Base-by-base conservation (phyloP, 2,797 vertebrate genomes). In the Chrysocyon brachyurus region DNA sequence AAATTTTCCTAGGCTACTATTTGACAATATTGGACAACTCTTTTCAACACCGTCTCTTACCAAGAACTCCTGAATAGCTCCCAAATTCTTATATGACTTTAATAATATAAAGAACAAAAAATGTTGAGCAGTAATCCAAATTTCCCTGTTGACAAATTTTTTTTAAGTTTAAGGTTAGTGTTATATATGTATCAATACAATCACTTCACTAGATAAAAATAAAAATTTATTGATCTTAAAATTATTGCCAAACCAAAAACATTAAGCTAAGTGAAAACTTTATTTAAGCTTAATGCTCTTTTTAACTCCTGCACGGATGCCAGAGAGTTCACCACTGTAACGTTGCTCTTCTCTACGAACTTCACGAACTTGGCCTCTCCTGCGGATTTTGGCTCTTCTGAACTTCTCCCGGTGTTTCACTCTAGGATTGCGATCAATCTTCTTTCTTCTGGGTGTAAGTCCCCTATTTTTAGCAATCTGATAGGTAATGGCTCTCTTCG, bases 391-490 rank as follows among this genome's bases (percentile, higher is more conserved):
- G 92, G 99, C 99, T 12, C 99, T 98, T 72, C 99, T 99, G 98
- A 99, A 99, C 98, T 99, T 99, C 98, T 99, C 99, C 96, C 99
- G 98, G 87, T 99, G 99, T 97, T 99, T 99, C 90, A 99, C 99
- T 98, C 99, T 98, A 77, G 99, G 99, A 97, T 99, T 99, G 3
- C 99, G 99, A 91, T 99, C 99, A 0, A 99, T 99, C 98, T 99
- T 99, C 99, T 99, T 99, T 98, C 99, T 99, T 94, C 99, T 99
- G 52, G 99, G 99, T 0, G 99, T 99, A 28, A 99, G 99, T 12
- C 99, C 99, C 98, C 99, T 99, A 97, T 99, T 99, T 98, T 99
- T 99, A 81, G 99, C 99, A 98, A 99, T 99, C 99, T 99, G 99
- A 81, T 99, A 99, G 17, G 99, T 99, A 97, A 99, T 99, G 12